Conservation (phyloP, 2,888 invertebrate genomes). For the Pycnomerus fuliginosus region DNA sequence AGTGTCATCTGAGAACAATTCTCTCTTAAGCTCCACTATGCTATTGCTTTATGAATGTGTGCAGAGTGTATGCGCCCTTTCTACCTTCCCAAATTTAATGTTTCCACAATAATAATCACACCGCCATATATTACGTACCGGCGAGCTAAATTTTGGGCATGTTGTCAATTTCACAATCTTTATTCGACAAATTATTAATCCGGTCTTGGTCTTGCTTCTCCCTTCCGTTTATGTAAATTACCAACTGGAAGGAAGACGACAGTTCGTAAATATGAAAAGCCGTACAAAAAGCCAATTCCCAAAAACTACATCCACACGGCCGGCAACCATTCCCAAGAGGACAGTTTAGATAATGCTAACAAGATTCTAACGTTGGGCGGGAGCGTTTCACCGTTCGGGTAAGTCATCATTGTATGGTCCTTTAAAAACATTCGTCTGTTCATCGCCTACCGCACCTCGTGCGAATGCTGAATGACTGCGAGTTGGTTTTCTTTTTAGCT, state of each 20-base stretch:
- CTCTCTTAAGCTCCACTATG: slow-evolving; percentile 20
- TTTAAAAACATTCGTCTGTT: too few relatives aligned
- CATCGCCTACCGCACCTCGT: slow-evolving; percentile 16
- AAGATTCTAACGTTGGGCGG: slow-evolving; percentile 75
- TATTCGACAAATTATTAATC: slow-evolving; percentile 30
- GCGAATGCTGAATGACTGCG: slow-evolving; percentile 15
- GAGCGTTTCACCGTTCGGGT: slow-evolving; percentile 75
- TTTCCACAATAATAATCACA: slow-evolving; percentile 1
- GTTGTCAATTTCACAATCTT: too few relatives aligned
- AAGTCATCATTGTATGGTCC: too few relatives aligned
- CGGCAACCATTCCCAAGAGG: slow-evolving; percentile 76
- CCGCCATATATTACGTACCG: too few relatives aligned
- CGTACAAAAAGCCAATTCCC: slow-evolving; percentile 81
- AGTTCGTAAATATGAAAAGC: slow-evolving; percentile 84
- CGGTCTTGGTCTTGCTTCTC: slow-evolving; percentile 27
- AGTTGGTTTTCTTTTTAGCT: slow-evolving; percentile 11
- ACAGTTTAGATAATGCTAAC: slow-evolving; percentile 76
- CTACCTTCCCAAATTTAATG: slow-evolving; percentile 15
- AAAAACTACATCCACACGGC: slow-evolving; percentile 71
- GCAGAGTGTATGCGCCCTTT: slow-evolving; percentile 30
- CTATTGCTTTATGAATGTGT: slow-evolving; percentile 27
- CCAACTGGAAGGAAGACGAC: slow-evolving; percentile 80
- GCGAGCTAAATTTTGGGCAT: too few relatives aligned
- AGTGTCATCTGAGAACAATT: slow-evolving; percentile 20
- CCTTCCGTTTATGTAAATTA: slow-evolving; percentile 32